A percentile compares a stretch with the other conserved stretches of the same genome.
Conservation (phyloP, 2,797 vertebrate genomes). For the Aythya fuligula region DNA sequence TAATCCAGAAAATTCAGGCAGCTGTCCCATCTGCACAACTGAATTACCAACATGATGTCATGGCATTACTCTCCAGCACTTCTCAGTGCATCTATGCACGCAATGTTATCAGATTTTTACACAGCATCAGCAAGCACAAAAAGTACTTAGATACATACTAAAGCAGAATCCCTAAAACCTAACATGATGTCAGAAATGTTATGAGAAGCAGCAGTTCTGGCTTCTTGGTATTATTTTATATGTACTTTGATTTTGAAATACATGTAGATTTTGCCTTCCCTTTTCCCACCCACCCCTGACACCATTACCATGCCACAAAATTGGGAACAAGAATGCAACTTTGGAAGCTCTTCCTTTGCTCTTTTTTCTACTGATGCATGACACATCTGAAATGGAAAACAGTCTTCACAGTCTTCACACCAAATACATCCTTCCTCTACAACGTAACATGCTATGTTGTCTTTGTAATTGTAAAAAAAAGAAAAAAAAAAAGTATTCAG, state of each 20-base stretch:
- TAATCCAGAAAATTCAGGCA: constrained; percentile 37
- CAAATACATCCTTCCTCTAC: neutral
- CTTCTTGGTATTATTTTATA: neutral
- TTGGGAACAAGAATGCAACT: neutral
- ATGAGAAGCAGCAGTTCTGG: neutral
- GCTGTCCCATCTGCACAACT: neutral
- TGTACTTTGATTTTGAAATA: neutral
- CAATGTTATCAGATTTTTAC: neutral
- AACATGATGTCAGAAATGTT: neutral
- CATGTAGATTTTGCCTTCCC: neutral
- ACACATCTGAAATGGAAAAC: neutral
- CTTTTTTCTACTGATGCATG: neutral
- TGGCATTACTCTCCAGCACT: neutral
- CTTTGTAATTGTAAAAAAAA: neutral
- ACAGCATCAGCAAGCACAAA: neutral
- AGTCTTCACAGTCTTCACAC: neutral
- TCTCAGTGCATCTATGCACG: neutral
- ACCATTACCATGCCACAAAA: neutral
- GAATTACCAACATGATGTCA: neutral
- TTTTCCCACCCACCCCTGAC: neutral
- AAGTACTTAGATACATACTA: neutral
- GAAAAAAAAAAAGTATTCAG: neutral
- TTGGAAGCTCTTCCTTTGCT: neutral
- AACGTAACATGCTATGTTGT: neutral
- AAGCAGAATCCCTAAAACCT: neutral